Percentiles rank a stretch among this genome's conserved stretches.
These are phyloP conservation scores for Antennarius maculatus DNA, from an alignment of 2,797 vertebrate genomes.

Conservation along the genomic window DNA sequence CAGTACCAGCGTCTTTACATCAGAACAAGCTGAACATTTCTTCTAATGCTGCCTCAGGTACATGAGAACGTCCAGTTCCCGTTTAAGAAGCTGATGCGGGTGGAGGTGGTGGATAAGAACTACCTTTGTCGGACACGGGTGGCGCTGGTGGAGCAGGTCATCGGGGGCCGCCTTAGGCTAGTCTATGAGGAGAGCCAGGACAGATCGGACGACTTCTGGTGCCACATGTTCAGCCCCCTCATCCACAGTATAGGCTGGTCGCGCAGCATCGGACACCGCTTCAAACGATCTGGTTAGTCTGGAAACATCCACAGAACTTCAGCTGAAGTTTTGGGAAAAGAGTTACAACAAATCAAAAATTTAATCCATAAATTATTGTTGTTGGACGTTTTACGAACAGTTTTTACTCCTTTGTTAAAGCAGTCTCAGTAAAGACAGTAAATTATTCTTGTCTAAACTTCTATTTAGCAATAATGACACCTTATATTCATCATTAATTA, in stretches of 20 bases:
- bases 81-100: constrained; percentile 97
- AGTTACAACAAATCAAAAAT: too few relatives aligned
- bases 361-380: too few relatives aligned
- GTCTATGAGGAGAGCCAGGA: constrained; percentile 97
- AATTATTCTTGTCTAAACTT: too few relatives aligned
- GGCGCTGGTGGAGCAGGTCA: constrained; percentile 94
- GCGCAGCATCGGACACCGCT: constrained; percentile 96
- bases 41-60: constrained; percentile 77
- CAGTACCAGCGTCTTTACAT: not conserved
- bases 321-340: too few relatives aligned
- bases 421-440: too few relatives aligned
- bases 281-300: constrained; percentile 93
- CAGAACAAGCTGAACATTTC: too few relatives aligned
- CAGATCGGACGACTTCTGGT: constrained; percentile 97
- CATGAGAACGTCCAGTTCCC: constrained; percentile 96
- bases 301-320: too few relatives aligned
- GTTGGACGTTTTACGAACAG: too few relatives aligned
- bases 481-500: too few relatives aligned
- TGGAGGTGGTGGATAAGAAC: constrained; percentile 98
- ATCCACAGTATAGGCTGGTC: constrained; percentile 98
- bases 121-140: constrained; percentile 96
- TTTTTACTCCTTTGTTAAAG: too few relatives aligned
- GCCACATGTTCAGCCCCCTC: constrained; percentile 97
- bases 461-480: too few relatives aligned
- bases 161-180: constrained; percentile 91